These are phyloP conservation scores for Chinchilla lanigera DNA, from an alignment of 2,113 vertebrate species.

Conservation along the genomic window DNA sequence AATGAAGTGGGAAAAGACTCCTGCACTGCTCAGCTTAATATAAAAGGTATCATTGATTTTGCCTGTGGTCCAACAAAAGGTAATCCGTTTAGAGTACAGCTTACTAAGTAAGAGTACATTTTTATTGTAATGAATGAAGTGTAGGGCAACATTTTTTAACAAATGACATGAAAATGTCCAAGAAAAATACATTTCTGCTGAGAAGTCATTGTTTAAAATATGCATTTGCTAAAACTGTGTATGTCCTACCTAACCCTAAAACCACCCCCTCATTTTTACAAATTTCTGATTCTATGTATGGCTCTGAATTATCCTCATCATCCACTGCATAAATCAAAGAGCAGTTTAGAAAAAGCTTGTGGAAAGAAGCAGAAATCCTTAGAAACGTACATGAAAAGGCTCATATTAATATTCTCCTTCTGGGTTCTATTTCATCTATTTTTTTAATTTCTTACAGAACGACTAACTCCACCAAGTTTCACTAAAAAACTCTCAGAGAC, in stretches of 20 bases:
- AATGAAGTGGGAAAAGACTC: slow-evolving; percentile 97
- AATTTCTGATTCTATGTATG: background rate
- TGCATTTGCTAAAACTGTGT: slow-evolving; percentile 36
- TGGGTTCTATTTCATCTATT: background rate
- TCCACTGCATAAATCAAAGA: background rate
- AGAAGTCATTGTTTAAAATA: background rate
- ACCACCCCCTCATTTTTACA: background rate
- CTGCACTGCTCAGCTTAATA: slow-evolving; percentile 91
- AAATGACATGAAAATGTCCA: background rate
- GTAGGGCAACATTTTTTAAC: background rate
- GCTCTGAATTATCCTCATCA: background rate
- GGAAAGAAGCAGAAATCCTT: background rate
- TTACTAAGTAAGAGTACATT: background rate
- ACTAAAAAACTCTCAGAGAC: slow-evolving; percentile 95
- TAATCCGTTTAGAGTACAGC: background rate
- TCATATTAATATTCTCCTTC: background rate
- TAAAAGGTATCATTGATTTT: slow-evolving; percentile 91
- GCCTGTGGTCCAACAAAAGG: background rate
- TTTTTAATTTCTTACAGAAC: slow-evolving; percentile 88
- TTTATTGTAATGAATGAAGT: background rate
- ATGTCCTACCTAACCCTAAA: slow-evolving; percentile 14
- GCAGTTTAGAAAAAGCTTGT: background rate
- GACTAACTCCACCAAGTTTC: slow-evolving; percentile 94
- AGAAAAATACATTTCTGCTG: background rate
- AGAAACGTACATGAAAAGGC: background rate